Base-by-base conservation (phyloP, 1,140 invertebrate species). In the Drosophila pachea region DNA sequence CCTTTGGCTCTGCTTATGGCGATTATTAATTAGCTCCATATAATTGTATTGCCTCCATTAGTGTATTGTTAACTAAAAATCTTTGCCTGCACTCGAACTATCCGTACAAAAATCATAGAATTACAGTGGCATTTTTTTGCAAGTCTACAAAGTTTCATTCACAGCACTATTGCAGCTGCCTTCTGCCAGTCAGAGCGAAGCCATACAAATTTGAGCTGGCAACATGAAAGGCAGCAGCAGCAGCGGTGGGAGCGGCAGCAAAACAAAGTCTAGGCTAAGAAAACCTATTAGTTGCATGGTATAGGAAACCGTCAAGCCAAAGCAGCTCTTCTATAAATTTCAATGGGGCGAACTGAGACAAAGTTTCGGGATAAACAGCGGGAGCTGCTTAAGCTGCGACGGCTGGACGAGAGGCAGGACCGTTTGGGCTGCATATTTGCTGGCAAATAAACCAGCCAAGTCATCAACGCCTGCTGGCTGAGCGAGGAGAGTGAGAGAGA, bases 241-340 rank as follows among this genome's bases (percentile, higher is more conserved):
- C 32, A 38, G 66, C 58, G 32, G 54, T 5, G 42, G 53, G 4
- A 54, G 43, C 38, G 61, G 64, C 48, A 64, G 48, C 14, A 43
- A 43, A 29, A 33, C 36, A 52, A 82, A 78, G 78, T 82, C 59
- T 73, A 62, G 40, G 64, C 63, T 68, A 76, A 74, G 79, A 86
- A 86, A 86, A 81, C 82, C 67, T 86, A 86, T 86, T 86, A 86
- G 74, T 74, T 86, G 74, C 73, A 53, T 76, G 81, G 42, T 53
- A 74, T 69, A 64, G 67, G 77, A 86, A 72, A 74, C 79, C 66
- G 66, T 67, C 60, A 40, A 61, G 69, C 45, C 59, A 52, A 55
- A 56, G 48, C 49, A 67, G 50, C 68, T 67, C 45, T 73, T 74
- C 74, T 77, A 71, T 74, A 76, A 76, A 74, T 79, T 74, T 71